These are phyloP conservation scores for Rhinogobius similis DNA, from an alignment of 2,113 vertebrate species.

Conservation along the genomic window DNA sequence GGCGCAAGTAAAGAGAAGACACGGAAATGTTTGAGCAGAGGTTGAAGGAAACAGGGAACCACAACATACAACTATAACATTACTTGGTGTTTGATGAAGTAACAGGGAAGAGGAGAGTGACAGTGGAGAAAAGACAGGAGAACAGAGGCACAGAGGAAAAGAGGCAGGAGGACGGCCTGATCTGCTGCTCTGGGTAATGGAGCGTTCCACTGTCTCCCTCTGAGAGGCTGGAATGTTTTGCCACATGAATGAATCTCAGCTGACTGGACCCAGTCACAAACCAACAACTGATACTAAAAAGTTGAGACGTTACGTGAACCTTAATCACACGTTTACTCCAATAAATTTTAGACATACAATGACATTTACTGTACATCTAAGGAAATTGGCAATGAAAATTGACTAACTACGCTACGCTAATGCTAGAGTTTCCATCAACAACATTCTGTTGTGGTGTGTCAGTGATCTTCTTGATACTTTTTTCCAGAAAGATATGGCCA, in stretches of 20 bases:
- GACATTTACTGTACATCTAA: not conserved
- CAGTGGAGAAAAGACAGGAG: not conserved
- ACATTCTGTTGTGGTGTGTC: not conserved
- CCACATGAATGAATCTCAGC: constrained; percentile 49
- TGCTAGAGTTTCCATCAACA: not conserved
- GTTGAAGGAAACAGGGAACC: constrained; percentile 11
- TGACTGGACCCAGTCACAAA: constrained; percentile 23
- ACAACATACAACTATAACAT: not conserved
- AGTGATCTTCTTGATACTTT: not conserved
- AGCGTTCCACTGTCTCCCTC: constrained; percentile 19
- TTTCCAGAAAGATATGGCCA: not conserved
- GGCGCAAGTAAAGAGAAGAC: constrained; percentile 13
- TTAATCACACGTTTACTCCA: not conserved
- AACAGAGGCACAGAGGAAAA: not conserved
- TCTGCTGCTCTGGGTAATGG: constrained; percentile 6
- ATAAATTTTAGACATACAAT: not conserved
- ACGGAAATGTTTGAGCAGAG: constrained; percentile 16
- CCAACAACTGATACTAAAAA: not conserved
- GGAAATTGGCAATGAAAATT: not conserved
- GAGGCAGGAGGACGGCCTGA: not conserved
- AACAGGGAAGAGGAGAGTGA: not conserved
- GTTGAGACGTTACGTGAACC: not conserved
- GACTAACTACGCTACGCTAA: not conserved
- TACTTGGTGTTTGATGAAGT: constrained; percentile 11
- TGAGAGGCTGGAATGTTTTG: constrained; percentile 25